A percentile compares a stretch with the other conserved stretches of the same genome.
Evolutionary conservation across 2,888 invertebrate genomes (phyloP).

Genomic region (Xiphydria camelus): DNA sequence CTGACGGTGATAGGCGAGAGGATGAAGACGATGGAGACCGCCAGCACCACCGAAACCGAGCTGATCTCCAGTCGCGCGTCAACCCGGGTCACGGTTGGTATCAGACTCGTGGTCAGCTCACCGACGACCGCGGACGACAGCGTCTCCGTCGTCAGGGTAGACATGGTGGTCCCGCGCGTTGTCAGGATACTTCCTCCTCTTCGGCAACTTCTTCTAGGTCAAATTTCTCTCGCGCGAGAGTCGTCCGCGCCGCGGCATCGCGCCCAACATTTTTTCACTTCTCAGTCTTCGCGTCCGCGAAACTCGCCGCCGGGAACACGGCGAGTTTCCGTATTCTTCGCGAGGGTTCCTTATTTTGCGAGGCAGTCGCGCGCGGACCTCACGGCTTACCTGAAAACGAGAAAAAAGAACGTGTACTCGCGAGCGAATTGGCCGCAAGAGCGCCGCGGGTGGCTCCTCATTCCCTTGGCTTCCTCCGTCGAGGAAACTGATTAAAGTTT

Average conservation of each 20-base stretch:
- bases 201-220: constrained; percentile 10
- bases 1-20: constrained; percentile 64
- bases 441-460: too few species aligned
- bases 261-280: neutral
- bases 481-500: too few species aligned
- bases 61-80: constrained; percentile 43
- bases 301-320: neutral
- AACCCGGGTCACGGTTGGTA: constrained; percentile 46
- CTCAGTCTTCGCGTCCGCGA: neutral
- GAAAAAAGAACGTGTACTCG: too few species aligned
- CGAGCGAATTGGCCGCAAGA: too few species aligned
- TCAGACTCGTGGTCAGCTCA: constrained; percentile 43
- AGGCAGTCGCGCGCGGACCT: too few species aligned
- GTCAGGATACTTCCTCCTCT: neutral
- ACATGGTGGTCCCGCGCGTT: constrained; percentile 31
- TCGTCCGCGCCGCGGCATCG: constrained; percentile 13
- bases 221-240: constrained; percentile 17
- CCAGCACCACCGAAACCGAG: constrained; percentile 58
- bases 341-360: too few species aligned
- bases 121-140: constrained; percentile 36
- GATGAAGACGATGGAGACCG: constrained; percentile 60
- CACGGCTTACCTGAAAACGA: too few species aligned
- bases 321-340: too few species aligned
- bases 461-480: too few species aligned
- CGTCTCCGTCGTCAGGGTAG: constrained; percentile 40